phyloP scores from a whole-genome alignment of 2,888 invertebrate species.

The Trachelus iudaicus region DNA sequence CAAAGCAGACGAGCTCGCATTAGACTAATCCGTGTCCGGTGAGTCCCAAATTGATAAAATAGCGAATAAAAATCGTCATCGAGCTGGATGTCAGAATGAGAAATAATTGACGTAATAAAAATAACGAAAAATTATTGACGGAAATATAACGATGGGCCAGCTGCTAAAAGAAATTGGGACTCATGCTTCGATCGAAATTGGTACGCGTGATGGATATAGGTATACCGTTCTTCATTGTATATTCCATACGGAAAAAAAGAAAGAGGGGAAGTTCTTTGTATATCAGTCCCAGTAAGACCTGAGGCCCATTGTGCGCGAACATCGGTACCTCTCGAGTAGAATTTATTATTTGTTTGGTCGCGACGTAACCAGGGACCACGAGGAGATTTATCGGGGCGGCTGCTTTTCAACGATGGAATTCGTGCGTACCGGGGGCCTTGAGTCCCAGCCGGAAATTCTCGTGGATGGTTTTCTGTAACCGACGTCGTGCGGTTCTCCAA shows the following conservation, averaged over 20 bases:
- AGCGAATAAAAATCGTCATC: background rate
- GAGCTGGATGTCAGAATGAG: rapidly evolving
- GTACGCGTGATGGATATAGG: background rate
- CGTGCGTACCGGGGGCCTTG: slow-evolving; percentile 3
- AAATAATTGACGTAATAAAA: background rate
- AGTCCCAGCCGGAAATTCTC: background rate
- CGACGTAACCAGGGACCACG: slow-evolving; percentile 19
- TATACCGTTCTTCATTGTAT: background rate
- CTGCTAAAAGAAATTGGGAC: background rate
- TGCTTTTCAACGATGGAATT: slow-evolving; percentile 15
- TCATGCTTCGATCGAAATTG: background rate
- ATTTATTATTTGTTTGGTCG: slow-evolving; percentile 54
- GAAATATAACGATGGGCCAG: background rate
- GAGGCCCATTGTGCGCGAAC: background rate
- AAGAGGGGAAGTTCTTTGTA: background rate
- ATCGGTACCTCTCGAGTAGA: slow-evolving; percentile 35
- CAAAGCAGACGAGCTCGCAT: background rate
- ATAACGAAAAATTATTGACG: background rate
- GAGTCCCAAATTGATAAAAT: background rate
- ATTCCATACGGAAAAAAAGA: background rate
- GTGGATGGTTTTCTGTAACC: background rate
- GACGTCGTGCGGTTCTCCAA: background rate
- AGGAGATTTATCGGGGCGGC: slow-evolving; percentile 16
- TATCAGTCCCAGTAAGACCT: background rate
- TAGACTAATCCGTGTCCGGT: background rate